Evolutionary conservation across 2,797 vertebrate genomes (phyloP).

Genomic region (Graptemys geographica): DNA sequence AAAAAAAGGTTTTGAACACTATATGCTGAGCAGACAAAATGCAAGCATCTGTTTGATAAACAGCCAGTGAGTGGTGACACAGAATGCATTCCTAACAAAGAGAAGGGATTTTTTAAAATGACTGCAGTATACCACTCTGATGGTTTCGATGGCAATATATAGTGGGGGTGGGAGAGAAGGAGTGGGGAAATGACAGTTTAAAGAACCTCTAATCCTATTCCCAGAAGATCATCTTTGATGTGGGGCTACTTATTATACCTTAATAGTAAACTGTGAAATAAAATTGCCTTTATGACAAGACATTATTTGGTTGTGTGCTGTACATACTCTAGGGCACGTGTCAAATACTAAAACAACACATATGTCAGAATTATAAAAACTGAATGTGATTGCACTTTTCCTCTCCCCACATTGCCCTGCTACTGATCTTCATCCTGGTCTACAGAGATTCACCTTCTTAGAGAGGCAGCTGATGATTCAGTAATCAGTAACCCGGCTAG

Average conservation of each 20-base stretch:
- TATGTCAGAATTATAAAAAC: not conserved
- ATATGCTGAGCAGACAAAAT: conserved; percentile 17
- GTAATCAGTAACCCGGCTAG: not conserved
- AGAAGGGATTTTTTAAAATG: not conserved
- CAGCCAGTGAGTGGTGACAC: not conserved
- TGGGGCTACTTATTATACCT: not conserved
- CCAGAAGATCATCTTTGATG: not conserved
- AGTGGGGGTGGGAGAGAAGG: not conserved
- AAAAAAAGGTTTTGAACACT: conserved; percentile 1
- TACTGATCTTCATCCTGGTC: not conserved
- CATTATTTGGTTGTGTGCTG: not conserved
- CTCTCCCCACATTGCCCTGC: not conserved
- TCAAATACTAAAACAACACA: not conserved
- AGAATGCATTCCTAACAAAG: not conserved
- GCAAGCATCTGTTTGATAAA: conserved; percentile 30
- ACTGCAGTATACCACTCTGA: not conserved
- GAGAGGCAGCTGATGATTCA: not conserved
- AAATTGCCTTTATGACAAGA: conserved; percentile 20
- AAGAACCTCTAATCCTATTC: not conserved
- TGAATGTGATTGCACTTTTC: not conserved
- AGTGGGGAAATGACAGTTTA: not conserved
- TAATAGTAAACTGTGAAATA: conserved; percentile 24
- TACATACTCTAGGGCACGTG: not conserved
- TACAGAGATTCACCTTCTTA: fast-evolving
- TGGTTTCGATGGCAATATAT: not conserved